Evolutionary conservation across 1,140 invertebrate genomes (phyloP), one percentile per base, ranked within the genome.

Genomic region (Trigoniulus corallinus): DNA sequence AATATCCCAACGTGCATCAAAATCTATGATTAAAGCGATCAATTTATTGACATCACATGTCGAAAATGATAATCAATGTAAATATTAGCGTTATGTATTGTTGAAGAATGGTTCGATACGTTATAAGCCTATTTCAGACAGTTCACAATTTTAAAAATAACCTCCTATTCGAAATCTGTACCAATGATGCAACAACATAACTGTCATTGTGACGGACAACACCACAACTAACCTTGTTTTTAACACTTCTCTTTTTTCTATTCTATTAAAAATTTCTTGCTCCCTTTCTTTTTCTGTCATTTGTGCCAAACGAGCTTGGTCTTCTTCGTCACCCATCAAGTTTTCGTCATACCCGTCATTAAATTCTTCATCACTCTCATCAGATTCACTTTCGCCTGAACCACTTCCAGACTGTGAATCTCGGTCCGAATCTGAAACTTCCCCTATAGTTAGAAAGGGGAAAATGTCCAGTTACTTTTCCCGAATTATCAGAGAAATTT

Each of bases 281-380:
- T 98, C 93, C 52, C 93, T 71, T 65, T 98, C 93, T 62, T 93
- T 95, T 62, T 97, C 93, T 0, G 92, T 96, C 78, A 98, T 85
- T 55, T 84, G 79, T 10, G 87, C 86, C 1, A 98, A 68, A 1
- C 84, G 70, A 13, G 81, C 80, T 60, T 86, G 79, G 72, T 98
- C 94, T 58, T 92, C 92, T 50, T 88, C 91, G 70, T 97, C 93
- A 1, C 92, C 91, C 81, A 97, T 95, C 1, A 97, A 72, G 62
- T 97, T 88, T 56, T 97, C 92, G 69, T 96, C 93, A 61, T 88
- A 94, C 0, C 88, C 82, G 69, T 84, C 82, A 58, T 81, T 76
- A 60, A 83, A 83, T 64, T 79, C 77, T 61, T 80, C 77, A 50
- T 78, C 72, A 45, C 70, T 57, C 48, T 52, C 45, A 23, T 59